A percentile compares a stretch with the other conserved stretches of the same genome.
These are phyloP conservation scores for Todiramphus chloris DNA, from an alignment of 2,113 vertebrate species.

Conservation along the genomic window DNA sequence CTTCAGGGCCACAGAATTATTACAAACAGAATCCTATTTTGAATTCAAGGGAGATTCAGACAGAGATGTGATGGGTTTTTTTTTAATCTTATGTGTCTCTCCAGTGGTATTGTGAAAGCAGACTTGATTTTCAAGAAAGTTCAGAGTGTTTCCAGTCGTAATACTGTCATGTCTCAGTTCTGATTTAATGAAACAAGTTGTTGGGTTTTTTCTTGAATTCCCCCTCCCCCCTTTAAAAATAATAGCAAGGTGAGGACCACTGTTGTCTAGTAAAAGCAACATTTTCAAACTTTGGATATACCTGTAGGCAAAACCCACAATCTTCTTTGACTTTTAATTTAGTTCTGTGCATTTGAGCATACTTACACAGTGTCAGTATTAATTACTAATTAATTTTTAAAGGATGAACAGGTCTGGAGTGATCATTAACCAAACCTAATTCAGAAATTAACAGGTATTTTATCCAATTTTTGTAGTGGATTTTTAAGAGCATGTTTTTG, in stretches of 20 bases:
- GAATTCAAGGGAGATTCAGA: not conserved
- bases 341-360: not conserved
- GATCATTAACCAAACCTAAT: not conserved
- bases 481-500: not conserved
- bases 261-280: not conserved
- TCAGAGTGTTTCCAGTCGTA: not conserved
- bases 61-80: not conserved
- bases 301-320: not conserved
- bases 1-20: not conserved
- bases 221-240: not conserved
- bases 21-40: not conserved
- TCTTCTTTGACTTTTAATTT: not conserved
- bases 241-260: not conserved
- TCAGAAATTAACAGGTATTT: not conserved
- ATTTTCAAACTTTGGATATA: not conserved
- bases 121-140: not conserved
- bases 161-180: not conserved
- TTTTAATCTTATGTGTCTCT: not conserved
- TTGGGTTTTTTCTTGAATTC: not conserved
- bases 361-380: not conserved
- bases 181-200: not conserved
- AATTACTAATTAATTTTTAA: not conserved
- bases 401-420: not conserved
- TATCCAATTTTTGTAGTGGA: rapidly evolving
- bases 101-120: not conserved